Base-by-base conservation (phyloP, 2,797 vertebrate genomes). In the Cyprinodon diabolis region DNA sequence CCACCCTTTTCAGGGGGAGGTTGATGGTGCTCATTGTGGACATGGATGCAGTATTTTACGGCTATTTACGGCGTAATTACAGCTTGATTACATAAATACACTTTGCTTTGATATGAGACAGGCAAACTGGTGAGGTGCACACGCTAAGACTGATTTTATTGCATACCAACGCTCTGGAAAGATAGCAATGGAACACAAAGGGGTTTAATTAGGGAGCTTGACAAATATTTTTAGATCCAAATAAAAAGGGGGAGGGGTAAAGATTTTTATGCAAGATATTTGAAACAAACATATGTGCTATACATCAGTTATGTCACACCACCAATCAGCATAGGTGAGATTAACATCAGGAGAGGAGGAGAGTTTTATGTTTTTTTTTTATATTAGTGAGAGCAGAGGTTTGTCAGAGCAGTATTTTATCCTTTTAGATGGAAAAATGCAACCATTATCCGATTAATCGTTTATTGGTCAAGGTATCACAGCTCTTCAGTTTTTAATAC, bases 11-110 rank as follows among this genome's bases (percentile, higher is more conserved):
- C 81, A 66, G 76, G 62, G 45, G 70, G 82, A 81, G 54, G 30
- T 65, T 89, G 86, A 85, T 68, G 51, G 76, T 75, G 77, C 81
- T 84, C 74, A 40, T 71, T 19, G 77, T 73, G 84, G 84, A 84
- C 75, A 85, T 83, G 74, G 77, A 87, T 85, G 83, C 77, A 48
- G 84, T 85, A 81, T 85, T 65, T 91, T 90, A 87, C 79, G 67
- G 77, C 82, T 87, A 90, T 88, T 89, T 89, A 77, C 84, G 75
- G 89, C 76, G 56, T 88, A 89, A 91, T 88, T 87, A 81, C 74
- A 49, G 82, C 68, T 68, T 84, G 82, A 89, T 91, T 82, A 67
- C 84, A 78, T 75, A 84, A 80, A 86, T 86, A 86, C 76, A 79
- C 72, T 76, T 66, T 45, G 74, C 69, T 77, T 77, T 81, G 81